Percentiles rank a stretch among this genome's conserved stretches.
Conservation (phyloP, 2,888 invertebrate genomes). For the Drosophila differens region DNA sequence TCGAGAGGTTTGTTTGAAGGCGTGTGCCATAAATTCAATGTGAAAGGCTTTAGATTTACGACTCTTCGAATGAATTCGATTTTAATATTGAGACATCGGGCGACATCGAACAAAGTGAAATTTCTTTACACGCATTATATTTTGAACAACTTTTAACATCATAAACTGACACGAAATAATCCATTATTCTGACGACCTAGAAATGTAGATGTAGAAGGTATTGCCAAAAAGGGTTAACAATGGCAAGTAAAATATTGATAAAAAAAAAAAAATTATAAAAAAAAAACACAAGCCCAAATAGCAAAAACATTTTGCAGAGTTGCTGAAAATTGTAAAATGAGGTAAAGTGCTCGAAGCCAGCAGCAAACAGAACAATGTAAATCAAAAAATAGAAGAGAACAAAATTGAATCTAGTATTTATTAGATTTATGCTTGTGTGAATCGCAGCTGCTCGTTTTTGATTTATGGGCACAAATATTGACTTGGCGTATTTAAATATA, state of each 20-base stretch:
- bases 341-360: constrained; percentile 17
- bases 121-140: background rate
- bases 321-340: constrained; percentile 23
- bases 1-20: constrained; percentile 18
- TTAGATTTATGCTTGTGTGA: constrained; percentile 29
- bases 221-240: background rate
- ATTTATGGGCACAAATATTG: constrained; percentile 62
- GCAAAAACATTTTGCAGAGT: constrained; percentile 11
- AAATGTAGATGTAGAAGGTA: background rate
- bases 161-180: background rate
- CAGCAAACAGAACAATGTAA: constrained; percentile 5
- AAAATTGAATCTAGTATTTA: constrained; percentile 20
- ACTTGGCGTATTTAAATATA: constrained; percentile 55
- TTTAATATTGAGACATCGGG: constrained; percentile 15
- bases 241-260: background rate
- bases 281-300: background rate
- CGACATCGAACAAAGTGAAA: constrained; percentile 5
- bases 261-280: background rate
- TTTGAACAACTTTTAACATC: background rate
- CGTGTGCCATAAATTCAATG: constrained; percentile 31
- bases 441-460: constrained; percentile 55
- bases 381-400: constrained; percentile 7
- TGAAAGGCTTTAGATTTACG: constrained; percentile 44
- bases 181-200: background rate
- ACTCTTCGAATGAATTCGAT: constrained; percentile 18